Evolutionary conservation across 2,797 vertebrate species (phyloP), one percentile per base, ranked within the genome.

Genomic region (Pangasius djambal): DNA sequence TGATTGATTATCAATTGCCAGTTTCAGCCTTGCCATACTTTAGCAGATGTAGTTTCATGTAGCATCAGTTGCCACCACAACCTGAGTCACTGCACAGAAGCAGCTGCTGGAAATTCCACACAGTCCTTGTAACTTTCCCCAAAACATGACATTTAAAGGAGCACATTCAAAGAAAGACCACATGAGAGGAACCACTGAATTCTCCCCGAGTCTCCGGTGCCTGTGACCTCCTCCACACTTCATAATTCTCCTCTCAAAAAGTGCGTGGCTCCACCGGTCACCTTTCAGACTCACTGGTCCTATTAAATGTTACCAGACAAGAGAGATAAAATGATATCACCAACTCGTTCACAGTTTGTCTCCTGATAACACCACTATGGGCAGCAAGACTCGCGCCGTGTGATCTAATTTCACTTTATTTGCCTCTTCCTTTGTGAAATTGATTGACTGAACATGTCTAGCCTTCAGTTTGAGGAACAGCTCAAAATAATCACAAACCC

Each of bases 71-170:
- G 57, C 79, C 72, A 57, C 88, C 86, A 84, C 88, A 90, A 90
- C 89, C 89, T 88, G 86, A 90, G 88, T 91, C 92, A 92, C 72
- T 85, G 88, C 83, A 83, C 88, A 65, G 85, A 91, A 92, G 87
- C 91, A 90, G 88, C 89, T 90, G 90, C 85, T 92, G 87, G 79
- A 91, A 92, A 92, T 92, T 90, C 90, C 91, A 87, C 85, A 86
- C 48, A 59, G 82, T 50, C 79, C 86, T 90, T 90, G 89, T 91
- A 92, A 90, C 88, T 87, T 90, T 87, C 79, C 77, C 74, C 55
- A 89, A 72, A 88, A 92, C 88, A 92, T 89, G 91, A 89, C 87
- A 89, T 92, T 92, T 91, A 89, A 92, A 92, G 69, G 74, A 89
- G 67, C 89, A 89, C 79, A 89, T 89, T 90, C 61, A 83, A 78